Percentiles rank a stretch among this genome's conserved stretches.
phyloP scores from a whole-genome alignment of 2,113 vertebrate genomes.

The Numenius arquata region DNA sequence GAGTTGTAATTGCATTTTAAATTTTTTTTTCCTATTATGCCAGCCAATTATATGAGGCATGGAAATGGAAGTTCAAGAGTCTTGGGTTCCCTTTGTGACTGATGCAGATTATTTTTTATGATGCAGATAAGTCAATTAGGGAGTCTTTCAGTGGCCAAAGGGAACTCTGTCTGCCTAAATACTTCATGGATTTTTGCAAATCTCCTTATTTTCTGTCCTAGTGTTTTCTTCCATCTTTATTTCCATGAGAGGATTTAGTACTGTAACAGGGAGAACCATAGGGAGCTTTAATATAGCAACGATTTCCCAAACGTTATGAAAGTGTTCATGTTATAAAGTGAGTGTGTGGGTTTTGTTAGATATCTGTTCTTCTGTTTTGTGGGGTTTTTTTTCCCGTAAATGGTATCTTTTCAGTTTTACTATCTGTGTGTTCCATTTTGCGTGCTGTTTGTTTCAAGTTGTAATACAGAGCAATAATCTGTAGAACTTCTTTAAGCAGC shows the following conservation, averaged over 20 bases:
- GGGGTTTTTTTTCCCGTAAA: not conserved
- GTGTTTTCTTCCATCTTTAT: not conserved
- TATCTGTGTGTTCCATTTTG: not conserved
- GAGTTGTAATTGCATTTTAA: not conserved
- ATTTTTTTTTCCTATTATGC: not conserved
- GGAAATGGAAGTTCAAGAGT: not conserved
- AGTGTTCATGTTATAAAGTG: not conserved
- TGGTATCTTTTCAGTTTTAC: not conserved
- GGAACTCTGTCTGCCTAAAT: not conserved
- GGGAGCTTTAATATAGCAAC: not conserved
- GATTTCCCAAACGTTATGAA: not conserved
- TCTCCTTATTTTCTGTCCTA: not conserved
- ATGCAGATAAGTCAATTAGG: not conserved
- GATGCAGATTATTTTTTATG: not conserved
- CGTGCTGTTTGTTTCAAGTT: not conserved
- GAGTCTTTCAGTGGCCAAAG: not conserved
- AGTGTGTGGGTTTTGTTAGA: not conserved
- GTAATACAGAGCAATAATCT: not conserved
- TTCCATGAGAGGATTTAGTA: not conserved
- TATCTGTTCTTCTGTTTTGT: not conserved
- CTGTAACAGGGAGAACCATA: not conserved
- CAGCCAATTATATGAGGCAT: not conserved
- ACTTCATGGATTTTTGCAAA: not conserved
- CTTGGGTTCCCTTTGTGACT: not conserved
- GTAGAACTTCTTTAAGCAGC: not conserved